phyloP scores from a whole-genome alignment of 2,888 invertebrate genomes.

The Pimpla rufipes region DNA sequence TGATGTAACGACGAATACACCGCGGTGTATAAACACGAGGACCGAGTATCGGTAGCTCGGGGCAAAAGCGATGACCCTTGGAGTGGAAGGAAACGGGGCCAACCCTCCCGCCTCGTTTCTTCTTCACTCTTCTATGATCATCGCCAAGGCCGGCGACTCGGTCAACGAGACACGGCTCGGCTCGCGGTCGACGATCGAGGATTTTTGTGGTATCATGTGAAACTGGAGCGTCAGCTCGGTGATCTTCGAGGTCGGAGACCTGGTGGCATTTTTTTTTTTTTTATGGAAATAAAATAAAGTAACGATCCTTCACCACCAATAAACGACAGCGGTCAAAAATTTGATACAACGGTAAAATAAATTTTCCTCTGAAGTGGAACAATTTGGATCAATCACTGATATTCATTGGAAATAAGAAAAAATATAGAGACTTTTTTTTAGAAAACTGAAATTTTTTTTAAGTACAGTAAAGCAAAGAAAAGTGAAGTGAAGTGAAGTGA shows the following conservation, averaged over 20 bases:
- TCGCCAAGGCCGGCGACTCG: conserved; percentile 43
- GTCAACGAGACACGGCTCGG: conserved; percentile 19
- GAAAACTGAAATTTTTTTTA: too few species aligned
- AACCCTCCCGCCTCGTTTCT: conserved; percentile 9
- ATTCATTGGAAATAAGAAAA: too few species aligned
- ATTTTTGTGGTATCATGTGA: conserved; percentile 15
- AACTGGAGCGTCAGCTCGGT: conserved; percentile 25
- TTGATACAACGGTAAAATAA: too few species aligned
- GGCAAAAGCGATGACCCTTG: conserved; percentile 15
- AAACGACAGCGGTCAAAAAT: too few species aligned
- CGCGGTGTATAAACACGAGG: background rate
- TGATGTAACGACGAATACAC: conserved; percentile 50
- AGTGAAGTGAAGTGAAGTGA: too few species aligned
- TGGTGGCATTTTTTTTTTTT: background rate
- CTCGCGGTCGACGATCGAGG: background rate
- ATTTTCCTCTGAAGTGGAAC: too few species aligned
- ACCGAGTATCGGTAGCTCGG: background rate
- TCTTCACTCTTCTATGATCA: background rate
- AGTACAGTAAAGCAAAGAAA: too few species aligned
- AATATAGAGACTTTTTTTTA: too few species aligned
- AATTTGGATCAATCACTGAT: too few species aligned
- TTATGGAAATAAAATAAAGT: background rate
- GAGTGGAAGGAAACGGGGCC: conserved; percentile 35
- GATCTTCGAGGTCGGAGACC: background rate
- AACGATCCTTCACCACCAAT: too few species aligned